Conservation (phyloP, 2,797 vertebrate genomes). For the Lycodopsis pacificus region DNA sequence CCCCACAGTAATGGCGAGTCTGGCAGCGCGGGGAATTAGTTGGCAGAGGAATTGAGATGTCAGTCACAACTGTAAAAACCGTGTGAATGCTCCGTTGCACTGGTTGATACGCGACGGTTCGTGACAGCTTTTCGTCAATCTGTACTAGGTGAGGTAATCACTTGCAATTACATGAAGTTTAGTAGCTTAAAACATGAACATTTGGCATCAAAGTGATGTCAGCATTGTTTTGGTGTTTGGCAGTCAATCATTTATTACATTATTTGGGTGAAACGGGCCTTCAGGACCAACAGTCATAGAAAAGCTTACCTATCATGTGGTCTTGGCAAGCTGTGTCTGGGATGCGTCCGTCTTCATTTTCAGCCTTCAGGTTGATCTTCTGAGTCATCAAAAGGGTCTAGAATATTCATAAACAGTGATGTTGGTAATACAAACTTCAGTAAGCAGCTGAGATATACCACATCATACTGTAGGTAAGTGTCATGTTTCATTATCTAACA, state of each 20-base stretch:
- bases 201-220: background rate
- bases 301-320: constrained; percentile 88
- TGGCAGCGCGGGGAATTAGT: constrained; percentile 42
- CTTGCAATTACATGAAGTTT: constrained; percentile 20
- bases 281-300: background rate
- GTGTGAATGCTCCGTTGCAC: constrained; percentile 58
- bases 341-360: constrained; percentile 84
- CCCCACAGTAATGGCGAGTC: constrained; percentile 48
- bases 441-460: background rate
- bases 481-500: background rate
- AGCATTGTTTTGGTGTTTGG: background rate
- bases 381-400: constrained; percentile 85
- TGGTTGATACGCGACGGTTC: constrained; percentile 38
- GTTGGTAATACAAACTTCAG: background rate
- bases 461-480: background rate
- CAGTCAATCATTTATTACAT: background rate
- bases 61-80: constrained; percentile 63
- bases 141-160: background rate
- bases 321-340: constrained; percentile 87
- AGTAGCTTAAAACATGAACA: constrained; percentile 8
- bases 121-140: constrained; percentile 41
- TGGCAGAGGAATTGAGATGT: constrained; percentile 55
- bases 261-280: too few species aligned
- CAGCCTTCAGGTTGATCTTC: constrained; percentile 81
- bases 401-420: constrained; percentile 37